Evolutionary conservation across 2,113 vertebrate species (phyloP).

Genomic region (Mirza zaza): DNA sequence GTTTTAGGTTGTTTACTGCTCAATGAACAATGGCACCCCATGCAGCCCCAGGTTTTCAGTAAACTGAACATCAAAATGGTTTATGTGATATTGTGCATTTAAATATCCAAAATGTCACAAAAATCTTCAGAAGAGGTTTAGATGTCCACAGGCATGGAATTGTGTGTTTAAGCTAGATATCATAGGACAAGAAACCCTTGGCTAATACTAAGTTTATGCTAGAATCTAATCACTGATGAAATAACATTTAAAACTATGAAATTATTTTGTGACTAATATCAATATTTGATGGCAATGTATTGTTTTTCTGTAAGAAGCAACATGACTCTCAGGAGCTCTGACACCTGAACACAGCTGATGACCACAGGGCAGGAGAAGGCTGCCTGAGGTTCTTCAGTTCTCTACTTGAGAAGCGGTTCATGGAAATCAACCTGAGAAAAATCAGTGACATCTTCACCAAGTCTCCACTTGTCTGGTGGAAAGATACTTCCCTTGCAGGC

Average conservation of each 20-base stretch:
- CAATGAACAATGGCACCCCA: background rate
- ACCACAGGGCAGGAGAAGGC: background rate
- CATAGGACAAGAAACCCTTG: background rate
- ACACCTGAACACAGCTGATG: background rate
- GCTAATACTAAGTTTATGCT: background rate
- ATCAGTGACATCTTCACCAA: background rate
- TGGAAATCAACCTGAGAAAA: background rate
- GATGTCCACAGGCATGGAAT: background rate
- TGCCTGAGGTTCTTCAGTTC: background rate
- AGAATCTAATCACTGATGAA: background rate
- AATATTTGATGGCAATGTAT: background rate
- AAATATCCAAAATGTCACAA: conserved; percentile 22
- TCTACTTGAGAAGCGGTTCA: background rate
- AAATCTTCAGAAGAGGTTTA: background rate
- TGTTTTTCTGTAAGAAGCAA: background rate
- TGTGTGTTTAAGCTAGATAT: background rate
- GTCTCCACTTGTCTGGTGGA: background rate
- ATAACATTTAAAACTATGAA: conserved; percentile 9
- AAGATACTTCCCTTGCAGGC: background rate
- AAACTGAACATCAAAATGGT: background rate
- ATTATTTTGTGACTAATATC: conserved; percentile 12
- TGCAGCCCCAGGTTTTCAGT: background rate
- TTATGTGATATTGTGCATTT: background rate
- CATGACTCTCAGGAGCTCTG: background rate
- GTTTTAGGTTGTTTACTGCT: background rate